Percentiles rank a stretch among this genome's conserved stretches.
These are phyloP conservation scores for Papilio xuthus DNA, from an alignment of 1,140 invertebrate species.

Conservation along the genomic window DNA sequence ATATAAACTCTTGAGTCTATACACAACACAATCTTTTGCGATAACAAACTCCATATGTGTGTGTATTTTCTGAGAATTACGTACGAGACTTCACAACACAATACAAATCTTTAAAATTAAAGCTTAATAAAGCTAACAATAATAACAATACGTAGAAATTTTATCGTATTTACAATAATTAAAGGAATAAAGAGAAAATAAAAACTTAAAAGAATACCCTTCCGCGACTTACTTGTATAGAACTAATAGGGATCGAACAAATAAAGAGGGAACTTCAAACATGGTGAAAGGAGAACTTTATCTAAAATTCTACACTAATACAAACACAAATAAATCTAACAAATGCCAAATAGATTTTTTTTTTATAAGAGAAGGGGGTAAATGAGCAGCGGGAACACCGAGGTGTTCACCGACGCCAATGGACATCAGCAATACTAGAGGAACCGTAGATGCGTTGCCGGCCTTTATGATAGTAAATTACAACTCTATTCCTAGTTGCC, in stretches of 20 bases:
- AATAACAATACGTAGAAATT: not conserved
- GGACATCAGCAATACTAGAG: no score
- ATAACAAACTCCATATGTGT: slow-evolving; percentile 15
- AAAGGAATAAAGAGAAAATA: not conserved
- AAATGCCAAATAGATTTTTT: not conserved
- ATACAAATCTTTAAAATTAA: not conserved
- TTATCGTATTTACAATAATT: no score
- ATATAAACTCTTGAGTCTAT: slow-evolving; percentile 4
- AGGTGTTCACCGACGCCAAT: no score
- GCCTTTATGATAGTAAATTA: no score
- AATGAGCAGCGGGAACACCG: no score
- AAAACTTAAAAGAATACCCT: not conserved
- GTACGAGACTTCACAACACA: not conserved
- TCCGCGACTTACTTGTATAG: not conserved
- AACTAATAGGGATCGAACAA: not conserved
- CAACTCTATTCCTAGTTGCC: no score
- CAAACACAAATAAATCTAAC: not conserved
- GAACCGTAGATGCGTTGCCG: no score
- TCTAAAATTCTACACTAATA: not conserved
- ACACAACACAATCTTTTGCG: not conserved
- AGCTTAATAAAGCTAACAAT: no score
- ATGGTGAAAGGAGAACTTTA: not conserved
- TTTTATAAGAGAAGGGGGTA: no score
- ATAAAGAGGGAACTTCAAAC: not conserved
- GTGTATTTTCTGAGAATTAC: slow-evolving; percentile 6